These are phyloP conservation scores for Adelosebastes latens DNA, from an alignment of 2,797 vertebrate species.

Conservation along the genomic window DNA sequence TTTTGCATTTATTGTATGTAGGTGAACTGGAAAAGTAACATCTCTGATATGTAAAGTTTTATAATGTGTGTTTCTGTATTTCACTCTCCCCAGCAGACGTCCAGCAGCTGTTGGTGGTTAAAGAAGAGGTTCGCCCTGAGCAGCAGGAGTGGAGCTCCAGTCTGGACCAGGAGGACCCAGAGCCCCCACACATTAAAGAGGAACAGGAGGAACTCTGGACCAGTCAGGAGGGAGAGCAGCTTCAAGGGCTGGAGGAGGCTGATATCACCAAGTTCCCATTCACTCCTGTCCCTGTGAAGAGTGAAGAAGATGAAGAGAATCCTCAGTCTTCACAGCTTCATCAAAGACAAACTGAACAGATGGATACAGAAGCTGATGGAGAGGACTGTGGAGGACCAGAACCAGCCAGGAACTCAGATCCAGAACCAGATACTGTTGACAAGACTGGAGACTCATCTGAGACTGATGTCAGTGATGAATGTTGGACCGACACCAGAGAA, in stretches of 20 bases:
- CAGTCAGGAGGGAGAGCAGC: background rate
- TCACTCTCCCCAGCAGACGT: background rate
- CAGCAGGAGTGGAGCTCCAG: background rate
- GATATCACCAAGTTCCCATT: background rate
- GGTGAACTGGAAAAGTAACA: background rate
- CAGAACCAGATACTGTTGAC: background rate
- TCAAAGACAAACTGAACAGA: background rate
- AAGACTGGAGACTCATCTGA: background rate
- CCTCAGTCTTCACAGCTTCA: slow-evolving; percentile 1
- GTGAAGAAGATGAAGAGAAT: slow-evolving; percentile 4
- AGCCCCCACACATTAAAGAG: background rate
- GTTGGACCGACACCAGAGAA: slow-evolving; percentile 9
- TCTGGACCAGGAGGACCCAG: background rate
- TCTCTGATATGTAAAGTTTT: no score
- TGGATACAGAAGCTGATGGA: background rate
- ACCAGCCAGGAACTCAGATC: background rate
- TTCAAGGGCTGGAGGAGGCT: background rate
- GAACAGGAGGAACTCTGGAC: slow-evolving; percentile 4
- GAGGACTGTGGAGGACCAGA: background rate
- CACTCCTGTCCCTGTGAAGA: slow-evolving; percentile 9
- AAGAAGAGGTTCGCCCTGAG: background rate
- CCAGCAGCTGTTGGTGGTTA: background rate
- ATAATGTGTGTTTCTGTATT: background rate
- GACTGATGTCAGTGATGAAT: background rate
- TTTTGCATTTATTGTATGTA: no score